These are phyloP conservation scores for Sinocyclocheilus anshuiensis DNA, from an alignment of 2,113 vertebrate species.

Conservation along the genomic window DNA sequence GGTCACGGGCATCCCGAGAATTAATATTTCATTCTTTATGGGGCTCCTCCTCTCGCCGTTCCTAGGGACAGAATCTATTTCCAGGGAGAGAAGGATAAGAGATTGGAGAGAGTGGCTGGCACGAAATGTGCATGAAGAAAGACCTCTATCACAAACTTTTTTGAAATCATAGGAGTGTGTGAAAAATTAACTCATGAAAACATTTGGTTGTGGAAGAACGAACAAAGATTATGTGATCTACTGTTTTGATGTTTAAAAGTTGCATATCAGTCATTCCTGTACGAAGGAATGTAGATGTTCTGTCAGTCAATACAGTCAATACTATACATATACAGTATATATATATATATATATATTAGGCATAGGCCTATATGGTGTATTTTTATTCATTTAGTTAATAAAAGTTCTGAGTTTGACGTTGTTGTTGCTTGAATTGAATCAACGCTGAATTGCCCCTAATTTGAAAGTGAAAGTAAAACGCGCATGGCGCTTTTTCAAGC, in stretches of 20 bases:
- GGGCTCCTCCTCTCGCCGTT: slow-evolving; percentile 38
- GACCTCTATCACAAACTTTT: slow-evolving; percentile 13
- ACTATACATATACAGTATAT: too few relatives aligned
- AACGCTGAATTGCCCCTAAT: too few relatives aligned
- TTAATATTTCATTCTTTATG: slow-evolving; percentile 72
- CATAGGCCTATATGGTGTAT: too few relatives aligned
- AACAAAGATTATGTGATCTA: not conserved
- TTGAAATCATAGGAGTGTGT: not conserved
- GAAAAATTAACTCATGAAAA: not conserved
- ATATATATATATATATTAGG: too few relatives aligned
- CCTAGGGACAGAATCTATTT: slow-evolving; percentile 49
- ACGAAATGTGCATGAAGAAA: slow-evolving; percentile 22
- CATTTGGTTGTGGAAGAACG: not conserved
- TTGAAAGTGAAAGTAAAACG: too few relatives aligned
- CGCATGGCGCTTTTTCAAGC: too few relatives aligned
- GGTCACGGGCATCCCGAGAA: slow-evolving; percentile 62
- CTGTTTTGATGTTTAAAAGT: not conserved
- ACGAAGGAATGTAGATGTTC: not conserved
- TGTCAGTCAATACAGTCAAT: not conserved
- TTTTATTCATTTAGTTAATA: too few relatives aligned
- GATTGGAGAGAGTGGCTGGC: not conserved
- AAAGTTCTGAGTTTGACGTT: too few relatives aligned
- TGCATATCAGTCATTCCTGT: not conserved
- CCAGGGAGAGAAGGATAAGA: slow-evolving; percentile 52
- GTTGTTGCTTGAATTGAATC: too few relatives aligned